These are phyloP conservation scores for Orchesella cincta DNA, from an alignment of 1,140 invertebrate genomes.

Conservation along the genomic window DNA sequence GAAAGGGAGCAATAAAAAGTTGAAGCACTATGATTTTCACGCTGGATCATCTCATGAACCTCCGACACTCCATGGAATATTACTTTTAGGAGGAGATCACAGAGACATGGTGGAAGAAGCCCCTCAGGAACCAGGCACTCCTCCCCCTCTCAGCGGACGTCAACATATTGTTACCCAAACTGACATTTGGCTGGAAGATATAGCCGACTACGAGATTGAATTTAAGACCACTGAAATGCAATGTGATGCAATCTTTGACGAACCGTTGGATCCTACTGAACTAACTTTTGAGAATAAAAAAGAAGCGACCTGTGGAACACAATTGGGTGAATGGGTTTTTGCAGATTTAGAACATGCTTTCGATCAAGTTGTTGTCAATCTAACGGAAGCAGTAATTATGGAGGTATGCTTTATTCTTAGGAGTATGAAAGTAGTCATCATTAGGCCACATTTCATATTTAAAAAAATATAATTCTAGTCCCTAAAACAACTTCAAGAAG, in stretches of 20 bases:
- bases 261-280: not conserved
- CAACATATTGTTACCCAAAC: not conserved
- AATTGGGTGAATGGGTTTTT: not conserved
- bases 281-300: not conserved
- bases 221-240: not conserved
- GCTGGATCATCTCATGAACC: not conserved
- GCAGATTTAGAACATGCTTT: not conserved
- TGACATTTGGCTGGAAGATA: not conserved
- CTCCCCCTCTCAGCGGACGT: not conserved
- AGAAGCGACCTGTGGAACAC: not conserved
- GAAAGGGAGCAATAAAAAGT: not conserved
- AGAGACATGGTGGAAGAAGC: not conserved
- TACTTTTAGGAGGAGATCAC: not conserved
- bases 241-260: slow-evolving; percentile 1
- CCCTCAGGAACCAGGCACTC: not conserved
- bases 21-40: not conserved
- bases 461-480: not conserved
- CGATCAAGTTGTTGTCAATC: not conserved
- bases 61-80: not conserved
- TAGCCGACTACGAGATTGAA: not conserved
- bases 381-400: slow-evolving; percentile 3
- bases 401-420: no score
- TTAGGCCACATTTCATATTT: not conserved
- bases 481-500: slow-evolving; percentile 17
- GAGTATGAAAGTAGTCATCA: not conserved